Evolutionary conservation across 2,797 vertebrate species (phyloP), one percentile per base, ranked within the genome.

Genomic region (Gallinago stenura): DNA sequence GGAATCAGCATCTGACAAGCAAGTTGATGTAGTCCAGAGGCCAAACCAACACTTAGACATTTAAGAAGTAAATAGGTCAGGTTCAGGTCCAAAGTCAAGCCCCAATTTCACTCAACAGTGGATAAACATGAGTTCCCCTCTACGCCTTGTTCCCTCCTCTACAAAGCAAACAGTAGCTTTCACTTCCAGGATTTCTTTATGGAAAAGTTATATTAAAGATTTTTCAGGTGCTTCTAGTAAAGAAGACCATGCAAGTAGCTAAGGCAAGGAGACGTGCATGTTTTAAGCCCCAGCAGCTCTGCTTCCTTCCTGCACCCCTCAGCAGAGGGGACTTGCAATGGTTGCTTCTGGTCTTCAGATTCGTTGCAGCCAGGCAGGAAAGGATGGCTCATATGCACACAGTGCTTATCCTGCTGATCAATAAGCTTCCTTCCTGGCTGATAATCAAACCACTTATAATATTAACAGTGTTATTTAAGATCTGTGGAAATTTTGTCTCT

Each of bases 341-440:
- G 15, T 83, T 25, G 14, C 70, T 57, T 82, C 7, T 62, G 83
- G 56, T 65, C 73, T 89, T 83, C 56, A 61, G 84, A 69, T 91
- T 71, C 80, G 35, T 81, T 94, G 70, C 28, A 89, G 37, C 30
- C 79, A 82, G 50, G 81, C 90, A 96, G 93, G 94, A 95, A 96
- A 87, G 83, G 76, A 86, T 80, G 83, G 93, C 87, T 97, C 92
- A 89, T 79, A 70, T 91, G 83, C 64, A 93, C 92, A 88, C 83
- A 89, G 84, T 58, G 81, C 89, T 96, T 89, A 96, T 89, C 93
- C 84, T 94, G 87, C 94, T 93, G 88, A 97, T 97, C 96, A 96
- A 96, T 96, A 95, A 80, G n/a, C 94, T 97, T 97, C 96, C 96
- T 97, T 93, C 96, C 96, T 95, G 90, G 72, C 78, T 18, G 51